Base-by-base conservation (phyloP, 2,797 vertebrate genomes). In the Vultur gryphus region DNA sequence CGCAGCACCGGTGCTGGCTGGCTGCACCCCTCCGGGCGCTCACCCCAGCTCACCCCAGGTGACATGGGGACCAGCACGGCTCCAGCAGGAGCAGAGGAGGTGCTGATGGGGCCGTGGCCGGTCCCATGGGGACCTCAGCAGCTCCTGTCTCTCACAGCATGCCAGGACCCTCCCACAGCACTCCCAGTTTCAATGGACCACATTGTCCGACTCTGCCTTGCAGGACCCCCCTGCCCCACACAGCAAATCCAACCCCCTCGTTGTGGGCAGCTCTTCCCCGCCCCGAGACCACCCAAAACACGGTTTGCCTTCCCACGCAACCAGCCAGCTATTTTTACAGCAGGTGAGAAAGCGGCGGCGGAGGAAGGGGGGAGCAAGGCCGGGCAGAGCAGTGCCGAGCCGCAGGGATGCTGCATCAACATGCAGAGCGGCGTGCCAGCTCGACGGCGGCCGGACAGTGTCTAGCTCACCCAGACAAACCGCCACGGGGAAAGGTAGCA, bases 351-450 rank as follows among this genome's bases (percentile, higher is more conserved):
- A 86, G 82, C 1, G 1, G 82, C 5, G 1, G 71, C 0, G 2
- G 61, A 41, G 73, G 54, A 65, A 79, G 51, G 4, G 23, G 73
- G 57, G 43, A 78, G 79, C 35, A 0, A 1, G 69, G 80, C 28
- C 4, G 4, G 64, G 87, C 78, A 89, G 91, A 90, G 89, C 75
- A 11, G 48, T 6, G 25, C 54, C 0, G 13, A 79, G 87, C 67
- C 1, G 10, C 85, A 48, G 94, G 75, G 79, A 87, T 29, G 87
- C 80, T 82, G 78, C 78, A 96, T 96, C 96, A 94, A 76, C 89
- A 95, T 93, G 89, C 95, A 46, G 41, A 87, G 70, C 21, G 1
- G 62, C 4, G 16, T 81, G 87, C 94, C 70, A 14, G 39, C 88
- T 87, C 16, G 4, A 49, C 1, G 6, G 91, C 15, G 85, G 93